phyloP scores from a whole-genome alignment of 64 coral and sea anemone species.

The Montipora cactus region DNA sequence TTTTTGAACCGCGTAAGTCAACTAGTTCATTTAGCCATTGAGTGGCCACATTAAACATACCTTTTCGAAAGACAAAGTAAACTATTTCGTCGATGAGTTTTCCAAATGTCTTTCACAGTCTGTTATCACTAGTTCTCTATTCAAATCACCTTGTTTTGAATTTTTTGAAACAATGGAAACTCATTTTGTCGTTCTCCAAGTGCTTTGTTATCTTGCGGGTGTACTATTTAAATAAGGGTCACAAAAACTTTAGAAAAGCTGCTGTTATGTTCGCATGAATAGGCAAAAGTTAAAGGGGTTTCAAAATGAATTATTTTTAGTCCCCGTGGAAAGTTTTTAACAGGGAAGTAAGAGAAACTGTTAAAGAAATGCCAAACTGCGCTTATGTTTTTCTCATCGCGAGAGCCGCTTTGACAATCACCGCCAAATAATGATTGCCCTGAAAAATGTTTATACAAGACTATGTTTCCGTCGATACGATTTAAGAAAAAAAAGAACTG shows the following conservation, averaged over 20 bases:
- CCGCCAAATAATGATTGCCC: background rate
- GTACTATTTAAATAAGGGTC: background rate
- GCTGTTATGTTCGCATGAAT: too few species aligned
- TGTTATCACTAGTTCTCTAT: constrained; percentile 1
- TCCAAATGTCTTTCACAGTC: constrained; percentile 22
- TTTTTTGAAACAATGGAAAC: constrained; percentile 46
- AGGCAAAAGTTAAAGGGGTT: too few species aligned
- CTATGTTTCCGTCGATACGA: constrained; percentile 19
- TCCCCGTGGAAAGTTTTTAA: background rate
- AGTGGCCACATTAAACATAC: background rate
- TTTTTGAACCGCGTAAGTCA: too few species aligned
- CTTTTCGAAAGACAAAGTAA: constrained; percentile 6
- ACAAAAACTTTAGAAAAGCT: background rate
- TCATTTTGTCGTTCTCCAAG: constrained; percentile 48
- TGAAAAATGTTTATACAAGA: constrained; percentile 48
- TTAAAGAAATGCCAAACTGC: background rate
- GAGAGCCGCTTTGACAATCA: background rate
- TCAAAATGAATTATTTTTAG: background rate
- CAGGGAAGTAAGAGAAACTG: background rate
- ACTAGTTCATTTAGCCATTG: background rate
- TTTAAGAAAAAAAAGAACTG: background rate
- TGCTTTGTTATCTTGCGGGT: constrained; percentile 41
- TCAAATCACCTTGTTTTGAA: constrained; percentile 57
- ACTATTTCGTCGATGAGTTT: constrained; percentile 28
- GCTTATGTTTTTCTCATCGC: constrained; percentile 42